Conservation (phyloP, 2,113 vertebrate genomes). For the Saimiri boliviensis region DNA sequence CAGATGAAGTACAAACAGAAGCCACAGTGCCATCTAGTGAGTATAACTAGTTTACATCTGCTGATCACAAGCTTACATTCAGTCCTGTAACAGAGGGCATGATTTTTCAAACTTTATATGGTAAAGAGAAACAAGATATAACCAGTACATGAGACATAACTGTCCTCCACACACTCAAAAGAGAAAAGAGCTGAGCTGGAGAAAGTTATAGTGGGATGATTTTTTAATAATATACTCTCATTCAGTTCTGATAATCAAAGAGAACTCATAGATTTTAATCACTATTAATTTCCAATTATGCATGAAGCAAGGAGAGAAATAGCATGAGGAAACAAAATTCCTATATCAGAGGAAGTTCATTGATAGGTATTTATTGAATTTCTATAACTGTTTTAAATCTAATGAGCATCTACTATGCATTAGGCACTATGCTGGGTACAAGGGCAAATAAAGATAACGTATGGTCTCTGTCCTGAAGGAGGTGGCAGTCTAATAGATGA, state of each 20-base stretch:
- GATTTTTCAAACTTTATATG: constrained; percentile 36
- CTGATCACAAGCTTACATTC: constrained; percentile 30
- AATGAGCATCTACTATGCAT: background rate
- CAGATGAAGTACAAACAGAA: constrained; percentile 19
- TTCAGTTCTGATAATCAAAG: background rate
- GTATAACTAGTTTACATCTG: background rate
- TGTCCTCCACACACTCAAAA: background rate
- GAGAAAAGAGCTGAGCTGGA: background rate
- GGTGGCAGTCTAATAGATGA: background rate
- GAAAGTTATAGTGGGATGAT: background rate
- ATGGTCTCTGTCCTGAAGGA: background rate
- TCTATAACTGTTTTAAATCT: background rate
- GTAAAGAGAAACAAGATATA: constrained; percentile 4
- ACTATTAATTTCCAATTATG: constrained; percentile 12
- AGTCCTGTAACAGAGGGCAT: background rate
- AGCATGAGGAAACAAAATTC: constrained; percentile 6
- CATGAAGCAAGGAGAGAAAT: constrained; percentile 12
- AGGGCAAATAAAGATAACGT: background rate
- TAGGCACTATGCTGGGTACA: background rate
- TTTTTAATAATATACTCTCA: background rate
- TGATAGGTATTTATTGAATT: background rate
- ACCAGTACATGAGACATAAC: background rate
- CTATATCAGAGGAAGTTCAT: background rate
- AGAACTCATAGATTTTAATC: background rate
- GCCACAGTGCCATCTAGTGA: constrained; percentile 69